Evolutionary conservation across 37 sponge, comb jelly and placozoan genomes (phyloP), one percentile per base, ranked within the genome.

Genomic region (Spongia lamella): DNA sequence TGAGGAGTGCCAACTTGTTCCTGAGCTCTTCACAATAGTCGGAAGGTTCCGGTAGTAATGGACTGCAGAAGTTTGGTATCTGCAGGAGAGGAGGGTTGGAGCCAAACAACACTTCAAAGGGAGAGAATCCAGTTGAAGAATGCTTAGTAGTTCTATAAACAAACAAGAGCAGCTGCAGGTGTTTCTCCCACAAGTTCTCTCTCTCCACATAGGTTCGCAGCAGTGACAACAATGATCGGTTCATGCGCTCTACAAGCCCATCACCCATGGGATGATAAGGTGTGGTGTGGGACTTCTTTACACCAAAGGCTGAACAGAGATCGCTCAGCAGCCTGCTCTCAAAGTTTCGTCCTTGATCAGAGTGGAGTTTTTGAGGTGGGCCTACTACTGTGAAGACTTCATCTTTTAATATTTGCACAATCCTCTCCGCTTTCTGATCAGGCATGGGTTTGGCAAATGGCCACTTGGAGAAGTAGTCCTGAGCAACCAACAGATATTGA

Each of bases 61-160:
- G 3, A 7, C 64, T 30, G 2, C 34, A 35, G 19, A 63, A 20
- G 33, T 3, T 7, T 13, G 64, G 64, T 5, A 7, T 63, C 5
- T 63, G 64, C 19, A 63, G 64, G 7, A 35, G 34, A 63, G 64
- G 64, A 4, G 64, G 64, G 7, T 63, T 63, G 33, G 64, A 63
- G 3, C 64, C 64, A 63, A 63, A 63, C 32, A 63, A 7, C 3
- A 63, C 32, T 35, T 63, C 64, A 30, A 33, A 9, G 3, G 64
- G 64, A 2, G 64, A 63, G 34, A 63, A 19, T 63, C 64, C 64
- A 3, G 64, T 63, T 4, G 64, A 25, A 25, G 64, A 31, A 63
- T 63, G 64, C 7, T 63, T 63, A 1, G 64, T 63, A 2, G 64
- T 63, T 24, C 64, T 63, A 7, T 63, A 63, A 3, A 63, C 34